phyloP scores from a whole-genome alignment of 2,888 invertebrate genomes.

The Drosophila anomelani region DNA sequence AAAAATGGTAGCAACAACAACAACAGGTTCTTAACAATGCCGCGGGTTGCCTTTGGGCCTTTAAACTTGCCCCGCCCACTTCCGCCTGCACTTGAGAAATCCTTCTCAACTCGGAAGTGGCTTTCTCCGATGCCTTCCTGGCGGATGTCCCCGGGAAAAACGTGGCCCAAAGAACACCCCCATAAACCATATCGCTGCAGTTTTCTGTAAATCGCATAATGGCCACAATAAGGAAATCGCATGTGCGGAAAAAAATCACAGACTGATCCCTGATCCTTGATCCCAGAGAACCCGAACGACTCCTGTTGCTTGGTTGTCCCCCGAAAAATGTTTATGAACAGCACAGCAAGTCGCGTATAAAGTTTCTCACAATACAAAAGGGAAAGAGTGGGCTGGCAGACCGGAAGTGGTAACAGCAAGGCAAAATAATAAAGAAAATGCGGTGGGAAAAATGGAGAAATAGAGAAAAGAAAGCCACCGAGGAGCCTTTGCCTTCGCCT shows the following conservation, averaged over 20 bases:
- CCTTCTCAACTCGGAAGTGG: slow-evolving; percentile 40
- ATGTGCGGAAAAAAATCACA: slow-evolving; percentile 54
- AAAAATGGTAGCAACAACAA: slow-evolving; percentile 58
- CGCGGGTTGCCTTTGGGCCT: slow-evolving; percentile 9
- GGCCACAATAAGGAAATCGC: slow-evolving; percentile 76
- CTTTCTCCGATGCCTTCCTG: slow-evolving; percentile 51
- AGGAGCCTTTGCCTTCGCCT: slow-evolving; percentile 29
- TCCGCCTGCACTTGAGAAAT: slow-evolving; percentile 69
- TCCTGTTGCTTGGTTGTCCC: slow-evolving; percentile 1
- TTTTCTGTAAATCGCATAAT: slow-evolving; percentile 68
- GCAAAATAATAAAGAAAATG: slow-evolving; percentile 2
- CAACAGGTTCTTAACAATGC: slow-evolving; percentile 64
- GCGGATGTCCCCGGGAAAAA: slow-evolving; percentile 12
- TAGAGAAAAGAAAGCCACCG: slow-evolving; percentile 3
- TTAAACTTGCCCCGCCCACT: slow-evolving; percentile 51
- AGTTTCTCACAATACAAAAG: slow-evolving; percentile 30
- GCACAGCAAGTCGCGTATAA: slow-evolving; percentile 43
- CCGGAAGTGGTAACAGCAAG: slow-evolving; percentile 27
- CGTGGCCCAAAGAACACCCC: not conserved
- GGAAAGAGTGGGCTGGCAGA: slow-evolving; percentile 16
- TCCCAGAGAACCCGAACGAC: not conserved
- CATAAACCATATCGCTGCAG: slow-evolving; percentile 32
- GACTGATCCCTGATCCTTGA: not conserved
- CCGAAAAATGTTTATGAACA: slow-evolving; percentile 65
- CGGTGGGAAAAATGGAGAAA: not conserved